Evolutionary conservation across 2,888 invertebrate genomes (phyloP).

Genomic region (Cephus pygmeus): DNA sequence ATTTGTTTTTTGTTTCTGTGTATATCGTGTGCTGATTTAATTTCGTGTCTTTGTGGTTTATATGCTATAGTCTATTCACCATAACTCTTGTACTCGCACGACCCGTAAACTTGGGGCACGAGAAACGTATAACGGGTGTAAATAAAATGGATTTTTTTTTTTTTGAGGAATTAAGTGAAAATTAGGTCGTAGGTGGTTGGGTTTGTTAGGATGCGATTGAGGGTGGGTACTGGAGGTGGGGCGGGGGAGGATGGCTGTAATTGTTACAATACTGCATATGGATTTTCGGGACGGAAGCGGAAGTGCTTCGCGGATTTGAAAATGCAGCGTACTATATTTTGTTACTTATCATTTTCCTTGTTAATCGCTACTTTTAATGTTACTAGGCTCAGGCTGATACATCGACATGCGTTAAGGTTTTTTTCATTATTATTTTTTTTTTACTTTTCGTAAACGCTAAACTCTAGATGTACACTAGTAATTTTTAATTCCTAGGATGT

Average conservation of each 20-base stretch:
- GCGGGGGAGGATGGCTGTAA: neutral
- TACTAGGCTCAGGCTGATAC: constrained; percentile 42
- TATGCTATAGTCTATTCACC: no score
- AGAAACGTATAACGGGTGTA: no score
- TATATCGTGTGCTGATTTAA: no score
- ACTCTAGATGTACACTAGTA: constrained; percentile 19
- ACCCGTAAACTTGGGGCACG: no score
- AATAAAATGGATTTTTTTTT: no score
- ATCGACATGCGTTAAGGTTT: constrained; percentile 48
- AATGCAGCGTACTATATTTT: neutral
- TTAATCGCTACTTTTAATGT: constrained; percentile 31
- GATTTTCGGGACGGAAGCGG: neutral
- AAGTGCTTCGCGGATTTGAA: neutral
- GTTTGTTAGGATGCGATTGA: no score
- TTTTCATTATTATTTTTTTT: neutral
- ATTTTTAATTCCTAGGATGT: constrained; percentile 27
- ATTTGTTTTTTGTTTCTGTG: no score
- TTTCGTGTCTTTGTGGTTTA: no score
- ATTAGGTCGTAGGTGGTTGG: no score
- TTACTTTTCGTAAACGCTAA: constrained; percentile 17
- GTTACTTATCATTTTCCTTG: no score
- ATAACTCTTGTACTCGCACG: no score
- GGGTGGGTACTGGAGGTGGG: neutral
- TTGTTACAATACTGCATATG: neutral
- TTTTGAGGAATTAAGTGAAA: no score